These are phyloP conservation scores for Nylanderia fulva DNA, from an alignment of 1,140 invertebrate species.

Conservation along the genomic window DNA sequence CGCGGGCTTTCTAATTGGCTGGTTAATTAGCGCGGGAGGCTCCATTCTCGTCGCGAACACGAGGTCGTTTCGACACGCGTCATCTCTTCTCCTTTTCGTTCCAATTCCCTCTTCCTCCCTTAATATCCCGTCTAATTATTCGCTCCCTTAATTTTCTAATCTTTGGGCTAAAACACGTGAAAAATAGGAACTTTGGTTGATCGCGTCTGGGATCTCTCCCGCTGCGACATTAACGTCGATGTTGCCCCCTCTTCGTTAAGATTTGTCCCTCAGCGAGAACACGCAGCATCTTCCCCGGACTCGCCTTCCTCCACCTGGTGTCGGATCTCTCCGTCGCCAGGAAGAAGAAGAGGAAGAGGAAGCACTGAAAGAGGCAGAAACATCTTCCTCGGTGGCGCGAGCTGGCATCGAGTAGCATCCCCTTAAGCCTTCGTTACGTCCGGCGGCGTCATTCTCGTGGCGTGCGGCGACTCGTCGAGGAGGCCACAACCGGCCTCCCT, in stretches of 20 bases:
- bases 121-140: conserved; percentile 39
- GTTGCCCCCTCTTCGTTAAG: conserved; percentile 49
- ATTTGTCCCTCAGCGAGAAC: conserved; percentile 60
- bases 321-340: conserved; percentile 73
- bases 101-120: conserved; percentile 31
- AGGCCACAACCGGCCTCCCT: conserved; percentile 69
- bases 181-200: conserved; percentile 86
- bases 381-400: conserved; percentile 63
- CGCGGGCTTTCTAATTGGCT: conserved; percentile 83
- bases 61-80: conserved; percentile 77
- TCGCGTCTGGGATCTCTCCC: conserved; percentile 69
- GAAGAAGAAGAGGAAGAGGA: conserved; percentile 67
- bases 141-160: conserved; percentile 63
- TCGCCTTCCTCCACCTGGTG: conserved; percentile 71
- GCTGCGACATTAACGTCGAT: conserved; percentile 50
- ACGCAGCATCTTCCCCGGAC: conserved; percentile 35
- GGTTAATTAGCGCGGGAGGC: conserved; percentile 84
- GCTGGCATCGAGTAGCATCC: conserved; percentile 67
- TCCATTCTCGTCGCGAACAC: conserved; percentile 73
- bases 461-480: conserved; percentile 47
- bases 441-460: conserved; percentile 30
- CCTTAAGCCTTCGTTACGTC: conserved; percentile 62
- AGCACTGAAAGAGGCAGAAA: conserved; percentile 61
- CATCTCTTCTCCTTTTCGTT: conserved; percentile 4
- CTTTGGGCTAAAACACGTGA: conserved; percentile 78